Evolutionary conservation across 1,140 invertebrate genomes (phyloP), one percentile per base, ranked within the genome.

Genomic region (Scaptodrosophila lebanonensis): DNA sequence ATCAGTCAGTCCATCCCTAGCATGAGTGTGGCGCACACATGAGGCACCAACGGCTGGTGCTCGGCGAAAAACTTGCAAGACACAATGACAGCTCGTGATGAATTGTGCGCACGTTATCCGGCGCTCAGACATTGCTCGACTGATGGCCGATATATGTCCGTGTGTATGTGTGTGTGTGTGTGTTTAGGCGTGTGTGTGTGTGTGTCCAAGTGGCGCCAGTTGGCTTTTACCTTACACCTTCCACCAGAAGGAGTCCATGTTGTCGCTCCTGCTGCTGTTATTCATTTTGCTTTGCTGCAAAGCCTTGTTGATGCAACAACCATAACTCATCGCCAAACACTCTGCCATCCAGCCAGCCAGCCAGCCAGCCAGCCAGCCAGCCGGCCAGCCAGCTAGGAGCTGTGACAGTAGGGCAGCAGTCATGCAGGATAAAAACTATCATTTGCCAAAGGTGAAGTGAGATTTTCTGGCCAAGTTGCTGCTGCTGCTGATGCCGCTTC

Each of bases 41-140:
- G 42, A 54, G 35, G 35, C 33, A 50, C 42, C 42, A 50, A 12
- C 39, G 20, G 48, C 18, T 43, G 27, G 17, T 42, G 45, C 39
- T 32, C n/a, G n/a, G 44, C 18, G n/a, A 7, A 27, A 27, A 27
- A 13, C 40, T 54, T 44, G 45, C 52, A 79, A 72, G 75, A 82
- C 69, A 61, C 69, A 82, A 57, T 82, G 73, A 79, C 73, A 79
- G 75, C 75, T 47, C 66, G 75, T 79, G 73, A 79, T 79, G 73
- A 65, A 79, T 79, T 73, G 69, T 75, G 65, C 53, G 16, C 73
- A 79, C 73, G 73, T 73, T 79, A 36, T 45, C 47, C 47, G 33
- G 39, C 40, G 50, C 43, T 53, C 27, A 30, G 43, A 42, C 48
- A 70, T 16, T 42, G 27, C 42, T 43, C 56, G 66, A 69, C 63